Evolutionary conservation across 2,113 vertebrate species (phyloP).

Genomic region (Cyprinodon tularosa): DNA sequence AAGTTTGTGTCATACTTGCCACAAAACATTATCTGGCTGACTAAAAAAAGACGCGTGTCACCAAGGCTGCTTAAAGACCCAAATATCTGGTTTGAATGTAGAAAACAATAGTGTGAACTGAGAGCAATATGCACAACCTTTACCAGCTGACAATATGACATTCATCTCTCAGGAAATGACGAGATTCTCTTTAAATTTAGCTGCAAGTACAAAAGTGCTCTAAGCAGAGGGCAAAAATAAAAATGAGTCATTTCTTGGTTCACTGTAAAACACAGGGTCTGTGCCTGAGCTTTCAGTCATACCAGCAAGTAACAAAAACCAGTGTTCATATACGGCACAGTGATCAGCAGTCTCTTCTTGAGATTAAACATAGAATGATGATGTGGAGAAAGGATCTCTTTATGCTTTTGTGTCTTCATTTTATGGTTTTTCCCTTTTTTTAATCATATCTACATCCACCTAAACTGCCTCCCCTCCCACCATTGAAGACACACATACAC

Average conservation of each 20-base stretch:
- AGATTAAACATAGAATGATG: constrained; percentile 1
- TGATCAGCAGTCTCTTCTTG: constrained; percentile 18
- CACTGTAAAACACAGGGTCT: constrained; percentile 1
- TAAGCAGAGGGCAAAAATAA: too few species aligned
- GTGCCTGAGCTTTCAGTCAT: constrained; percentile 6
- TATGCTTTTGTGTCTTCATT: constrained; percentile 18
- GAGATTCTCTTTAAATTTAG: neutral
- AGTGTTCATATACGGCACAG: constrained; percentile 16
- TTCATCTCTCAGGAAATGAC: neutral
- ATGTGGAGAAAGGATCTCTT: constrained; percentile 19
- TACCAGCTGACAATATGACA: neutral
- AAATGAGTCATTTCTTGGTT: constrained; percentile 1
- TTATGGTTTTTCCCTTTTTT: constrained; percentile 28
- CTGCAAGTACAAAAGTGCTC: neutral
- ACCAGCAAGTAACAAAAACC: constrained; percentile 21
- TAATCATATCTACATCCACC: neutral
- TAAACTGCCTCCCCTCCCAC: neutral
- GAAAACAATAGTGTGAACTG: neutral
- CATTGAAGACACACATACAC: neutral
- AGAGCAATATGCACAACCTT: neutral
- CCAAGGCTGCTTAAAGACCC: too few species aligned
- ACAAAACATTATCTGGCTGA: too few species aligned
- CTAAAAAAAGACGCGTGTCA: too few species aligned
- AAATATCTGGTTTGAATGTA: neutral
- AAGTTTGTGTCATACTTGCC: too few species aligned